Percentiles rank a stretch among this genome's conserved stretches.
Conservation (phyloP, 2,888 invertebrate genomes). For the Rotaria socialis region DNA sequence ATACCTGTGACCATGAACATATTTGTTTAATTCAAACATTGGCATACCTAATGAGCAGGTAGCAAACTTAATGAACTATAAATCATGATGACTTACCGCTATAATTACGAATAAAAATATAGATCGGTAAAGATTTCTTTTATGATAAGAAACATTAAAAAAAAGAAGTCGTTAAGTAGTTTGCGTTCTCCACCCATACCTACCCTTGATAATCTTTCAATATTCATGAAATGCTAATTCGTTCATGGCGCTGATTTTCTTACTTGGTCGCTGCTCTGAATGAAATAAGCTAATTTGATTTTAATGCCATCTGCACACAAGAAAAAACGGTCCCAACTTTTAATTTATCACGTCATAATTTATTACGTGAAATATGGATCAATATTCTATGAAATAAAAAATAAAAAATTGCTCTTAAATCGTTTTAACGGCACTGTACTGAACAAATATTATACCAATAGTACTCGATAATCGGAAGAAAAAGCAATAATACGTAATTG, state of each 20-base stretch:
- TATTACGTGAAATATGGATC: not conserved
- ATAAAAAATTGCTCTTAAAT: not conserved
- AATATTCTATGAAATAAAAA: not conserved
- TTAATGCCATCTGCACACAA: not conserved
- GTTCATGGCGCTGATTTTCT: not conserved
- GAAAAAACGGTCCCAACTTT: not conserved
- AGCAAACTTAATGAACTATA: not conserved
- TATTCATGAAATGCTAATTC: not conserved
- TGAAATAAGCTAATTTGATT: not conserved
- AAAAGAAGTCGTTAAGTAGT: too few relatives aligned
- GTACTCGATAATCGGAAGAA: not conserved
- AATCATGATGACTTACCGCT: not conserved
- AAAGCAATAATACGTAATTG: not conserved
- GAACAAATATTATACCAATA: slow-evolving; percentile 19
- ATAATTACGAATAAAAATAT: not conserved
- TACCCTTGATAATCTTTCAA: not conserved
- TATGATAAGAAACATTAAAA: too few relatives aligned
- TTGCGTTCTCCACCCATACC: too few relatives aligned
- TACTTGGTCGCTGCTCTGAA: not conserved
- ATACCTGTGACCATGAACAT: not conserved
- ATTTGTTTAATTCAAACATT: not conserved
- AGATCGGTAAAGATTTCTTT: not conserved
- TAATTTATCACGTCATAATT: not conserved
- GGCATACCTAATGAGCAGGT: not conserved
- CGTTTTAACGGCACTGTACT: not conserved